Percentiles rank a stretch among this genome's conserved stretches.
Conservation (phyloP, 1,140 invertebrate species). For the Cepaea nemoralis region DNA sequence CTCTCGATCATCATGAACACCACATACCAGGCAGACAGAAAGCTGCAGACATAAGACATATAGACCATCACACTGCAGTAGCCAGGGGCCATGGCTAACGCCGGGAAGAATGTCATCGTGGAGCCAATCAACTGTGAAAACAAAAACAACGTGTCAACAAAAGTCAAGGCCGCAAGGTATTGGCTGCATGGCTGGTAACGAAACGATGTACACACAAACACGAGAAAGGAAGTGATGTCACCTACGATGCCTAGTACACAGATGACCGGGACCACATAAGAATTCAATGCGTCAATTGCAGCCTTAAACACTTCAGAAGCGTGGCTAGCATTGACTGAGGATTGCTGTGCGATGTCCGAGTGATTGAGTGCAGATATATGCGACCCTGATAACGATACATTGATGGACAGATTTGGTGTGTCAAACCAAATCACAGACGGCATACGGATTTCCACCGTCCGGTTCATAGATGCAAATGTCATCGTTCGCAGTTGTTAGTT, state of each 20-base stretch:
- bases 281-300: slow-evolving; percentile 65
- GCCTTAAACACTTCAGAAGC: background rate
- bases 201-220: slow-evolving; percentile 76
- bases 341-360: background rate
- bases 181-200: slow-evolving; percentile 76
- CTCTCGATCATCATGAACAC: slow-evolving; percentile 72
- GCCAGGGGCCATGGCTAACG: slow-evolving; percentile 59
- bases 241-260: slow-evolving; percentile 75
- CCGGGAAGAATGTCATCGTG: slow-evolving; percentile 74
- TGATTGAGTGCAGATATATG: background rate
- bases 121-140: slow-evolving; percentile 73
- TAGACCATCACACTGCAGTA: slow-evolving; percentile 66
- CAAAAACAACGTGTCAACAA: slow-evolving; percentile 76
- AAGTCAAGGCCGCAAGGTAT: slow-evolving; percentile 76
- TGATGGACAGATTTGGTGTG: background rate
- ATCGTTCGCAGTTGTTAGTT: too few relatives aligned
- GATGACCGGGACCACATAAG: slow-evolving; percentile 76
- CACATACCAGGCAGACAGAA: slow-evolving; percentile 70
- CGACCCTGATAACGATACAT: background rate
- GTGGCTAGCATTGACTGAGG: background rate
- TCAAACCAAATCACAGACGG: background rate
- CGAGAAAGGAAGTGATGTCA: slow-evolving; percentile 75
- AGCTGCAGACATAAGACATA: slow-evolving; percentile 65
- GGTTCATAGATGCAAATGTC: too few relatives aligned
- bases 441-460: background rate